A percentile compares a stretch with the other conserved stretches of the same genome.
phyloP scores from a whole-genome alignment of 2,797 vertebrate genomes.

The Gadopsis bispinosus region DNA sequence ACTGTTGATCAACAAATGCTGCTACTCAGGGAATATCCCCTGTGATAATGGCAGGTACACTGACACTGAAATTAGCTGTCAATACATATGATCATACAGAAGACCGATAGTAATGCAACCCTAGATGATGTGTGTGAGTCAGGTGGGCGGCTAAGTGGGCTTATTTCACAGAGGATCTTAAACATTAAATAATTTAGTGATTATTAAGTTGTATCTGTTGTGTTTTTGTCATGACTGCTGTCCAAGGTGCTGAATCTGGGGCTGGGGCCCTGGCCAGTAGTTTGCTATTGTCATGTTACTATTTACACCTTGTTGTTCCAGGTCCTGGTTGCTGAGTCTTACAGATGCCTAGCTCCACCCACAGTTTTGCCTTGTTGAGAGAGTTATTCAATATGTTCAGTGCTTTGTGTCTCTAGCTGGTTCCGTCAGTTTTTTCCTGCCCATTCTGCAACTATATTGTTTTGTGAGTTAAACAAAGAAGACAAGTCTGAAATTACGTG shows the following conservation, averaged over 20 bases:
- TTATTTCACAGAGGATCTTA: neutral
- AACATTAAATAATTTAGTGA: neutral
- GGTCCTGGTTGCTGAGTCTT: neutral
- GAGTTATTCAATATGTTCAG: neutral
- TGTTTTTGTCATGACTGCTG: constrained; percentile 14
- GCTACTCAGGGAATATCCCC: neutral
- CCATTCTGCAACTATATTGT: neutral
- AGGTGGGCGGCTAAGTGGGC: neutral
- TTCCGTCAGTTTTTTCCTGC: neutral
- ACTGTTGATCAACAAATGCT: neutral
- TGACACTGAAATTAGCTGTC: neutral
- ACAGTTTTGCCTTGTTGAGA: neutral
- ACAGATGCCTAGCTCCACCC: constrained; percentile 4
- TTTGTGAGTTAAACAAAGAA: neutral
- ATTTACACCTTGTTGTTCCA: neutral
- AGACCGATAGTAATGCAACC: neutral
- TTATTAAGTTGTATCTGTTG: constrained; percentile 16
- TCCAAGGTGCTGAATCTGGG: constrained; percentile 32
- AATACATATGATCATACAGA: neutral
- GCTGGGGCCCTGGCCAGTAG: neutral
- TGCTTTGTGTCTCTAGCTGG: neutral
- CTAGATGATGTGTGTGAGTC: neutral
- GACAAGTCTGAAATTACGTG: neutral
- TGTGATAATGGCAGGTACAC: neutral
- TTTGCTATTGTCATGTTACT: neutral